Percentiles rank a stretch among this genome's conserved stretches.
phyloP scores from a whole-genome alignment of 2,888 invertebrate genomes.

The Eumerus sabulonum region DNA sequence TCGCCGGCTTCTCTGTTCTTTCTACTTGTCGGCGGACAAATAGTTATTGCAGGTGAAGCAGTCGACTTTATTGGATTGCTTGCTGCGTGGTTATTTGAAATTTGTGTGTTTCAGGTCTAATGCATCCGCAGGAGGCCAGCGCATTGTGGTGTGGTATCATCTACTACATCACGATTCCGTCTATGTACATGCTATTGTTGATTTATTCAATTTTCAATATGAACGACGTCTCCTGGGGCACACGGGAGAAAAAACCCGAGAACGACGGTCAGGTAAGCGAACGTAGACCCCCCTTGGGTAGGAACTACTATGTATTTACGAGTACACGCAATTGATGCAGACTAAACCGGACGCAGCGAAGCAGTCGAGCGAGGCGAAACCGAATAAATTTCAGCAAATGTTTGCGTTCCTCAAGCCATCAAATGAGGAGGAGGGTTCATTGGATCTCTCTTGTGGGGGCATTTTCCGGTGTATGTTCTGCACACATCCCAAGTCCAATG shows the following conservation, averaged over 20 bases:
- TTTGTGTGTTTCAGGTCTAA: constrained; percentile 78
- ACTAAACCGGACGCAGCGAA: constrained; percentile 62
- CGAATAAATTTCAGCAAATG: constrained; percentile 67
- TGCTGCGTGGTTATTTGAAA: not conserved
- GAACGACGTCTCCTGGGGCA: constrained; percentile 97
- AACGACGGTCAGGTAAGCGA: constrained; percentile 60
- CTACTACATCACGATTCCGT: constrained; percentile 95
- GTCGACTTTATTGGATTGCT: constrained; percentile 26
- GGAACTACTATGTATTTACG: too few relatives aligned
- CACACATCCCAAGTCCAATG: constrained; percentile 78
- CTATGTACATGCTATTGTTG: constrained; percentile 95
- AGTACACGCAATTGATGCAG: constrained; percentile 13
- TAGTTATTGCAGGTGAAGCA: constrained; percentile 83
- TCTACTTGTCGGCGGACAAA: constrained; percentile 85
- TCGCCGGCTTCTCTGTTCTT: constrained; percentile 93
- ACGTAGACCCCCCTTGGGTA: constrained; percentile 8
- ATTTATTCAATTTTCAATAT: constrained; percentile 95
- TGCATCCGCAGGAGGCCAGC: constrained; percentile 89
- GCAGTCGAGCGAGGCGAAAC: constrained; percentile 36
- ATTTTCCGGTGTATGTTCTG: constrained; percentile 81
- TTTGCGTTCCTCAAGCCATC: constrained; percentile 73
- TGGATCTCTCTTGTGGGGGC: constrained; percentile 80
- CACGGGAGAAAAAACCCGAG: constrained; percentile 85
- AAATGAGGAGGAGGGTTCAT: constrained; percentile 79
- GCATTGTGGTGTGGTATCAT: constrained; percentile 88